phyloP scores from a whole-genome alignment of 2,888 invertebrate genomes.

The Lypha dubia region DNA sequence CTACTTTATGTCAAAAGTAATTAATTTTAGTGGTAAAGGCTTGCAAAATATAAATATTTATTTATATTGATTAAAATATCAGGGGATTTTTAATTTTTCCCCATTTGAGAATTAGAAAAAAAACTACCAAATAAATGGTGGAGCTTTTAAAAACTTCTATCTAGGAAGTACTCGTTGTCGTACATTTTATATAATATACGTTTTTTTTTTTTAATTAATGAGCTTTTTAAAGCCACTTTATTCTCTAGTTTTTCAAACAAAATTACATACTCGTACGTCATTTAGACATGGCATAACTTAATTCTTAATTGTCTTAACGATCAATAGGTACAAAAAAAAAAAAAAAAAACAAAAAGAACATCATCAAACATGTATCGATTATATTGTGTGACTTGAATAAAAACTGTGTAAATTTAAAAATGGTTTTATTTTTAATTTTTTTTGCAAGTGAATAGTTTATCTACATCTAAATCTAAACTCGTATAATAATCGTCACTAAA shows the following conservation, averaged over 20 bases:
- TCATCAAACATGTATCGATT: conserved; percentile 40
- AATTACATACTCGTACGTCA: conserved; percentile 41
- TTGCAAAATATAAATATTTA: neutral
- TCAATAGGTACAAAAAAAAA: conserved; percentile 5
- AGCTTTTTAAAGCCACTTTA: conserved; percentile 28
- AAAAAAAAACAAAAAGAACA: too few species aligned
- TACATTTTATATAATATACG: neutral
- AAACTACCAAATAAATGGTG: neutral
- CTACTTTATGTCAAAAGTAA: neutral
- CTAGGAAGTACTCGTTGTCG: neutral
- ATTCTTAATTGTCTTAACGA: conserved; percentile 35
- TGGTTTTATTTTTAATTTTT: neutral
- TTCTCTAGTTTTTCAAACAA: conserved; percentile 18
- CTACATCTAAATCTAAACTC: neutral
- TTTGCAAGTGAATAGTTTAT: conserved; percentile 1
- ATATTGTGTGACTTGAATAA: conserved; percentile 45
- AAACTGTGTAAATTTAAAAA: conserved; percentile 41
- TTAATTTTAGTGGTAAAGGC: neutral
- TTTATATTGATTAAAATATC: neutral
- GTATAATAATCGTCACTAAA: conserved; percentile 49
- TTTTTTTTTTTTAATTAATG: conserved; percentile 9
- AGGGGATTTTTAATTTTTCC: neutral
- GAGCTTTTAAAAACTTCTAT: conserved; percentile 11
- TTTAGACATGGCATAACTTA: conserved; percentile 43
- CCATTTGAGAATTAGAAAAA: neutral